phyloP scores from a whole-genome alignment of 1,140 invertebrate species.

The Drosophila baimaii region DNA sequence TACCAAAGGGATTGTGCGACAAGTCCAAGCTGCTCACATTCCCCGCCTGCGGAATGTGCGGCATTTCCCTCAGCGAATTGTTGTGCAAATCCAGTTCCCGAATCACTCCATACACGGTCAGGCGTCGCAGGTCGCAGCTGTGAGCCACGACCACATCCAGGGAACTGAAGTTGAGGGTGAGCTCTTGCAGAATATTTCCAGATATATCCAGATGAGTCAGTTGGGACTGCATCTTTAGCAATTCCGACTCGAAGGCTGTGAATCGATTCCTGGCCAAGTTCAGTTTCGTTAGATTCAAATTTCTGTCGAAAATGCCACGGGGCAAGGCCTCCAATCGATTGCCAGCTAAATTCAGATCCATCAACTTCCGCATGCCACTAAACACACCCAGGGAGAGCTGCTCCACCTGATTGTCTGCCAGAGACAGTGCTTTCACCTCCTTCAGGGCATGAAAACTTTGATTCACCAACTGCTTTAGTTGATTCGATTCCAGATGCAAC shows the following conservation, averaged over 20 bases:
- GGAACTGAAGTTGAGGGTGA: constrained; percentile 69
- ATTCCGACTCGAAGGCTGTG: constrained; percentile 71
- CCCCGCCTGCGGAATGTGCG: constrained; percentile 67
- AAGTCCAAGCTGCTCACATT: constrained; percentile 76
- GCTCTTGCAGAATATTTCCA: constrained; percentile 72
- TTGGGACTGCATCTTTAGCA: constrained; percentile 64
- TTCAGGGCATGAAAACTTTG: constrained; percentile 75
- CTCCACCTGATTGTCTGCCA: constrained; percentile 70
- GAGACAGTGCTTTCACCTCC: constrained; percentile 69
- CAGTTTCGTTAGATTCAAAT: constrained; percentile 69
- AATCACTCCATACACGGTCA: constrained; percentile 67
- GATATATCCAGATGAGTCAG: constrained; percentile 70
- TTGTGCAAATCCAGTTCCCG: constrained; percentile 75
- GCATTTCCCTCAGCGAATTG: constrained; percentile 75
- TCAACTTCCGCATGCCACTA: constrained; percentile 61
- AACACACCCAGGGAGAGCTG: constrained; percentile 65
- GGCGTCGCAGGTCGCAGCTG: constrained; percentile 69
- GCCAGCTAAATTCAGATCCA: constrained; percentile 72
- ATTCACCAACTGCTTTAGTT: constrained; percentile 61
- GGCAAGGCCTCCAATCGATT: constrained; percentile 66
- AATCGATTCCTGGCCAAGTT: constrained; percentile 69
- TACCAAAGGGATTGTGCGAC: constrained; percentile 76
- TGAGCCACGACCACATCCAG: constrained; percentile 60
- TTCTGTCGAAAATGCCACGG: constrained; percentile 73
- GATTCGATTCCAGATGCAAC: constrained; percentile 65